A percentile compares a stretch with the other conserved stretches of the same genome.
Evolutionary conservation across 2,888 invertebrate genomes (phyloP).

Genomic region (Archips crataeganus): DNA sequence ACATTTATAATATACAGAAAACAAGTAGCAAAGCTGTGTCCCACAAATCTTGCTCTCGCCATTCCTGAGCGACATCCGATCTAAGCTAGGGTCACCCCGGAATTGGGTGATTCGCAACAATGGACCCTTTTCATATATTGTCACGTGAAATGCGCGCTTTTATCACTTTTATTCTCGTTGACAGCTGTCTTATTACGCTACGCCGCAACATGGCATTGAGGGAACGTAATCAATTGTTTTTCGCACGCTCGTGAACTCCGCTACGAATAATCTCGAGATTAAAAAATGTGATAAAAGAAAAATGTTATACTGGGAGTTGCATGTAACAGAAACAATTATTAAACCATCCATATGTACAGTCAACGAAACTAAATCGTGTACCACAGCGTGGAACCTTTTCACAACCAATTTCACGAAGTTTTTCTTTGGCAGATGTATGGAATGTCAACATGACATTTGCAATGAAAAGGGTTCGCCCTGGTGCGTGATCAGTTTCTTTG

Average conservation of each 20-base stretch:
- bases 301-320: background rate
- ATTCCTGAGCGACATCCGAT: background rate
- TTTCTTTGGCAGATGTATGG: too few relatives aligned
- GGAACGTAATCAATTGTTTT: constrained; percentile 14
- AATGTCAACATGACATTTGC: too few relatives aligned
- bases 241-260: background rate
- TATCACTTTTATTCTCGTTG: constrained; percentile 19
- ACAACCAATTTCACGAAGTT: too few relatives aligned
- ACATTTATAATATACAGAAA: background rate
- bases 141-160: background rate
- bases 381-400: too few relatives aligned
- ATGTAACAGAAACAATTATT: too few relatives aligned
- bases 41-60: background rate
- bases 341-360: too few relatives aligned
- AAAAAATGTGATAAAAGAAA: background rate
- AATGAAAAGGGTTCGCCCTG: too few relatives aligned
- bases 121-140: constrained; percentile 12
- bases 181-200: constrained; percentile 30
- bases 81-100: background rate
- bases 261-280: background rate
- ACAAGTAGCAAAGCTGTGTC: background rate
- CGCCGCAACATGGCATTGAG: background rate
- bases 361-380: too few relatives aligned
- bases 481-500: too few relatives aligned
- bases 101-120: constrained; percentile 9